phyloP scores from a whole-genome alignment of 2,888 invertebrate genomes.

The Julus scandinavius region DNA sequence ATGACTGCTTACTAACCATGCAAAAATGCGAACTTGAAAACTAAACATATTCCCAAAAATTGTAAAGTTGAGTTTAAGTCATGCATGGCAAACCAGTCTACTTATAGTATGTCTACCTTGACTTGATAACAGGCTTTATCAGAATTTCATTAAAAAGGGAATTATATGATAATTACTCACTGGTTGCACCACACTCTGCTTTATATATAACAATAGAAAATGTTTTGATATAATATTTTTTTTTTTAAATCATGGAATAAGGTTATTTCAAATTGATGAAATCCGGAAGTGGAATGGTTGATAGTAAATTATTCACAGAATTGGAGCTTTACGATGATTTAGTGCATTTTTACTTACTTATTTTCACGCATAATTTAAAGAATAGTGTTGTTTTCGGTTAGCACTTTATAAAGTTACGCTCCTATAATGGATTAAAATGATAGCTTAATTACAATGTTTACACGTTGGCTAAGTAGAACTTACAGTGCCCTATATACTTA shows the following conservation, averaged over 20 bases:
- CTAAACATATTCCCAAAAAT: background rate
- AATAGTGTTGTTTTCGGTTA: background rate
- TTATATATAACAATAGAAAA: too few species aligned
- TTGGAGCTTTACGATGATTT: background rate
- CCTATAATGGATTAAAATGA: background rate
- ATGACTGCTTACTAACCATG: background rate
- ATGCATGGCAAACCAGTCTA: background rate
- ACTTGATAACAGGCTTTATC: background rate
- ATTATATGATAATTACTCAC: background rate
- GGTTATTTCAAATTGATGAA: too few species aligned
- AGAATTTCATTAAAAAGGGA: background rate
- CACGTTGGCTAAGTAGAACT: background rate
- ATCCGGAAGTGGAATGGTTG: background rate
- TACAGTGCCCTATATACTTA: background rate
- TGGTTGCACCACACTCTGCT: background rate
- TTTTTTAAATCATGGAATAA: too few species aligned
- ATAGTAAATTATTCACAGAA: background rate
- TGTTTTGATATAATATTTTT: too few species aligned
- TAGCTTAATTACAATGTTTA: background rate
- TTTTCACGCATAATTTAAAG: background rate
- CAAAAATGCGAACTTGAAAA: background rate
- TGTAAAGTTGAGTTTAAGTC: background rate
- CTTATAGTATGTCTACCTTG: background rate
- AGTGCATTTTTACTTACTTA: background rate
- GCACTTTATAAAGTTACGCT: background rate